Conservation (phyloP, 2,888 invertebrate genomes). For the Sympetrum striolatum region DNA sequence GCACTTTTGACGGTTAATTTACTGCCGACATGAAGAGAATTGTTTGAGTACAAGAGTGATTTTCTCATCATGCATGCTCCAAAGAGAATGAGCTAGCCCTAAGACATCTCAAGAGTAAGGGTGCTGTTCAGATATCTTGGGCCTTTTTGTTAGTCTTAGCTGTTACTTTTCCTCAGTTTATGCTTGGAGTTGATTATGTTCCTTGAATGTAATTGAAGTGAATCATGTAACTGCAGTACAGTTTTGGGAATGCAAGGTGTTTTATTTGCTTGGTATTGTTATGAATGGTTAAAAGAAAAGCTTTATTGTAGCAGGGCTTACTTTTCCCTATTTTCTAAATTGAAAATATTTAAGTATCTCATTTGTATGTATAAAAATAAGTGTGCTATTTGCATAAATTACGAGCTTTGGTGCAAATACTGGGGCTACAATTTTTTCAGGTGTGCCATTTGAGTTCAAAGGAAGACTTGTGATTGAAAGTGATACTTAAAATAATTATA, state of each 20-base stretch:
- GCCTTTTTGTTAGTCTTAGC: not conserved
- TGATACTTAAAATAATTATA: no score
- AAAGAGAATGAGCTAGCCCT: not conserved
- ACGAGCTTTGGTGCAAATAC: no score
- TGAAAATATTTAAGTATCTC: not conserved
- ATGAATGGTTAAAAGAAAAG: not conserved
- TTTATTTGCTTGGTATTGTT: not conserved
- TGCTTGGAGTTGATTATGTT: not conserved
- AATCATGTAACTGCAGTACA: not conserved
- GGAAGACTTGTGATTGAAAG: no score
- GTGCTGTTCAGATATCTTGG: not conserved
- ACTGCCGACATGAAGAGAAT: not conserved
- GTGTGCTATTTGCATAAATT: no score
- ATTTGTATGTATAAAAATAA: no score
- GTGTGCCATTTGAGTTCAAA: no score
- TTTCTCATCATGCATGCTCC: not conserved
- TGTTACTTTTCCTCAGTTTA: not conserved
- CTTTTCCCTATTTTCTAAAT: not conserved
- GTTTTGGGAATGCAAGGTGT: not conserved
- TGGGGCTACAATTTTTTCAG: no score
- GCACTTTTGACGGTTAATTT: slow-evolving; percentile 78
- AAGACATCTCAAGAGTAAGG: not conserved
- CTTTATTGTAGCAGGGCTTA: not conserved
- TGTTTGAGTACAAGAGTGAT: not conserved
- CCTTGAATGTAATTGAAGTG: not conserved